phyloP scores from a whole-genome alignment of 2,797 vertebrate genomes.

The Onychomys leucogaster region DNA sequence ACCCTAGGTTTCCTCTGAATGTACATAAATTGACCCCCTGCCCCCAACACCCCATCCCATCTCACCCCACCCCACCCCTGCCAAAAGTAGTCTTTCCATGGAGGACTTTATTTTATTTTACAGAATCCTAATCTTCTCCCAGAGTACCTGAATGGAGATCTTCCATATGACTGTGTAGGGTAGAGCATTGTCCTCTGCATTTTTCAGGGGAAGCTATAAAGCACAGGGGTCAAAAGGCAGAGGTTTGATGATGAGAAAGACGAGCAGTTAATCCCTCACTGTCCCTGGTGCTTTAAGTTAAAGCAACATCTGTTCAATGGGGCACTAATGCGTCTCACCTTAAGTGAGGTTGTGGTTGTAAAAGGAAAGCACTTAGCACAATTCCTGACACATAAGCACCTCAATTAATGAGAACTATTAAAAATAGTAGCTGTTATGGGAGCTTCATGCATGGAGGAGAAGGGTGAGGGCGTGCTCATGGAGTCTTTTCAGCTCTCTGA shows the following conservation, averaged over 20 bases:
- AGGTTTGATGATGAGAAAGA: background rate
- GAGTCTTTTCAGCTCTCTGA: constrained; percentile 57
- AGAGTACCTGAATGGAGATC: background rate
- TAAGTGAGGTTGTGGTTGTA: constrained; percentile 38
- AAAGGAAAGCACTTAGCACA: constrained; percentile 58
- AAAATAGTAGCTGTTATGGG: constrained; percentile 56
- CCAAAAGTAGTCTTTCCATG: background rate
- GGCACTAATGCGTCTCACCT: background rate
- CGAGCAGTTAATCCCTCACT: background rate
- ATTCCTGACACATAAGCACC: constrained; percentile 51
- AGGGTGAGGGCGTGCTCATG: background rate
- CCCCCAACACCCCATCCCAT: background rate
- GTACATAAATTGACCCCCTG: background rate
- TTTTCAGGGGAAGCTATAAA: background rate
- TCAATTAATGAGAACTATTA: constrained; percentile 63
- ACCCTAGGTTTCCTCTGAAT: background rate
- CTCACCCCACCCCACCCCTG: background rate
- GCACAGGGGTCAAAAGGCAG: background rate
- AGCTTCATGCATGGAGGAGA: background rate
- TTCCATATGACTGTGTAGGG: background rate
- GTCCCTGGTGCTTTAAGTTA: background rate
- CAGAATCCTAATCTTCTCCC: background rate
- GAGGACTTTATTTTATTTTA: background rate
- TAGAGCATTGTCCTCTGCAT: background rate
- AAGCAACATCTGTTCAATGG: background rate